Conservation (phyloP, 2,888 invertebrate species). For the Disparrhopalites patrizii region DNA sequence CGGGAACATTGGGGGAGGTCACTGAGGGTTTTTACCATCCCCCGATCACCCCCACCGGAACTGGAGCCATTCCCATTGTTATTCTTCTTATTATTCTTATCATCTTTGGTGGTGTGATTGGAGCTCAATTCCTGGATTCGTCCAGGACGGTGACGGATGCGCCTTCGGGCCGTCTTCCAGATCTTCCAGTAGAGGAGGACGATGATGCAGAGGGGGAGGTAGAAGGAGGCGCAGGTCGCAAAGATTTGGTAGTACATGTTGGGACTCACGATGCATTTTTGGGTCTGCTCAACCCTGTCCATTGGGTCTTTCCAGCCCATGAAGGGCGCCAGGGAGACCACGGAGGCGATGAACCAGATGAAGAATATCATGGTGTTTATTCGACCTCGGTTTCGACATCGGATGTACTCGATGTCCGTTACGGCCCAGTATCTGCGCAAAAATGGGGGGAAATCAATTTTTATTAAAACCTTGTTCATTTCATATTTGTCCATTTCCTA, state of each 20-base stretch:
- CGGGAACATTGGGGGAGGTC: slow-evolving; percentile 42
- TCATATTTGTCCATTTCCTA: too few relatives aligned
- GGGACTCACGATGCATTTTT: slow-evolving; percentile 73
- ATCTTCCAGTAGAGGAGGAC: slow-evolving; percentile 77
- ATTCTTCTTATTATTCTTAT: slow-evolving; percentile 11
- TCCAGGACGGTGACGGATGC: slow-evolving; percentile 63
- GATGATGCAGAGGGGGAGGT: slow-evolving; percentile 75
- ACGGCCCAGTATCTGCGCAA: slow-evolving; percentile 77
- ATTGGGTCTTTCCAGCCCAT: slow-evolving; percentile 75
- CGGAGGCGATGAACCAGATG: slow-evolving; percentile 77
- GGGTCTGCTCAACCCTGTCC: slow-evolving; percentile 61
- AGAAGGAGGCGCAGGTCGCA: slow-evolving; percentile 52
- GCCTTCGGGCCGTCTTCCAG: slow-evolving; percentile 77
- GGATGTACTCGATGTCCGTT: slow-evolving; percentile 84
- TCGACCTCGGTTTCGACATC: slow-evolving; percentile 70
- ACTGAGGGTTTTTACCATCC: slow-evolving; percentile 18
- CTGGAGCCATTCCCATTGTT: not conserved
- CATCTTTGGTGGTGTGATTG: too few relatives aligned
- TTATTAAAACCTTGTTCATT: too few relatives aligned
- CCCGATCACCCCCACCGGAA: not conserved
- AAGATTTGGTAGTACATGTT: slow-evolving; percentile 59
- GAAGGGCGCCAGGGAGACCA: slow-evolving; percentile 82
- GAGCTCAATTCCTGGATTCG: slow-evolving; percentile 31
- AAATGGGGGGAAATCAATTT: not conserved
- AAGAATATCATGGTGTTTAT: slow-evolving; percentile 76